phyloP scores from a whole-genome alignment of 1,140 invertebrate genomes.

The Trissolcus basalis region DNA sequence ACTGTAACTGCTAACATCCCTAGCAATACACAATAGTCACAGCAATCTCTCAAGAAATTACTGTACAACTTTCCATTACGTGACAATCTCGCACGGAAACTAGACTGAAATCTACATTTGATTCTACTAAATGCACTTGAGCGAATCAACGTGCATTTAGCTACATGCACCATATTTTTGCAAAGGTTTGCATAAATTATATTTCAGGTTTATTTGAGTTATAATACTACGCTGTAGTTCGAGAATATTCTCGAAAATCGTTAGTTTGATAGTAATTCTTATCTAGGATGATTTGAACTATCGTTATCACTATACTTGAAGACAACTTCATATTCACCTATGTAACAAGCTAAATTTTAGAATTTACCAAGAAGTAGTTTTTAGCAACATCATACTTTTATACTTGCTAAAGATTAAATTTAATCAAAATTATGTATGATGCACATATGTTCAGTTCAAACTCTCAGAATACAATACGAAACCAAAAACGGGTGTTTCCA shows the following conservation, averaged over 20 bases:
- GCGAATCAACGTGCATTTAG: constrained; percentile 33
- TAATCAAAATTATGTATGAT: too few relatives aligned
- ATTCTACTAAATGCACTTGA: constrained; percentile 45
- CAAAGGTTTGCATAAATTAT: constrained; percentile 50
- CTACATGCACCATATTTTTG: constrained; percentile 46
- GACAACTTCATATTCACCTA: constrained; percentile 30
- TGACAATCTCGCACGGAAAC: constrained; percentile 44
- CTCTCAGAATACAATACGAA: too few relatives aligned
- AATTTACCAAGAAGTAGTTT: too few relatives aligned
- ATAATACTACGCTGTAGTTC: constrained; percentile 32
- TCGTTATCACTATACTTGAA: constrained; percentile 18
- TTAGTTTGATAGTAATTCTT: constrained; percentile 42
- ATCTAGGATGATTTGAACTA: constrained; percentile 16
- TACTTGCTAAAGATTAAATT: too few relatives aligned
- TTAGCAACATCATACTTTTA: too few relatives aligned
- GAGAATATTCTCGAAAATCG: constrained; percentile 41
- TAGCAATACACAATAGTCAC: constrained; percentile 40
- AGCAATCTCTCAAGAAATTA: constrained; percentile 56
- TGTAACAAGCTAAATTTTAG: constrained; percentile 25
- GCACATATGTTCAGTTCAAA: too few relatives aligned
- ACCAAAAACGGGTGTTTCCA: too few relatives aligned
- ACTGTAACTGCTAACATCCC: constrained; percentile 43
- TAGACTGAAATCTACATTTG: constrained; percentile 54
- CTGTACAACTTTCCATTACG: constrained; percentile 51
- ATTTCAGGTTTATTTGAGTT: constrained; percentile 29